These are phyloP conservation scores for Polydrusus cervinus DNA, from an alignment of 2,888 invertebrate species.

Conservation along the genomic window DNA sequence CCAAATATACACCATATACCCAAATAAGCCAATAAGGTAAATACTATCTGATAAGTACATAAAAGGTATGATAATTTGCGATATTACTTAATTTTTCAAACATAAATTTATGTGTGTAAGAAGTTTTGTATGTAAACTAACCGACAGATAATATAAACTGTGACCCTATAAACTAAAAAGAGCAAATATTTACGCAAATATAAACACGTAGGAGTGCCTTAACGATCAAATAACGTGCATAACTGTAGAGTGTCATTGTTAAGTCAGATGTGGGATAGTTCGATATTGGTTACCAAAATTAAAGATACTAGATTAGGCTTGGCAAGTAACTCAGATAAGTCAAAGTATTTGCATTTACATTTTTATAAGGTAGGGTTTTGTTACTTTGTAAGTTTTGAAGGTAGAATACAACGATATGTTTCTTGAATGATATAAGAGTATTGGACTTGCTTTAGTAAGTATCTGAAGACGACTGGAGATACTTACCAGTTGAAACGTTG, in stretches of 20 bases:
- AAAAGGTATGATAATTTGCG: neutral
- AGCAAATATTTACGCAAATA: constrained; percentile 20
- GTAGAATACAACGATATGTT: no score
- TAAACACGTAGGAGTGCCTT: neutral
- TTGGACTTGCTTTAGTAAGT: no score
- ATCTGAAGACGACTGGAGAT: no score
- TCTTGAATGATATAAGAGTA: no score
- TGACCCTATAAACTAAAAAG: constrained; percentile 18
- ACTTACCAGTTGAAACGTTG: no score
- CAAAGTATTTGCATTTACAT: no score
- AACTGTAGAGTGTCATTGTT: constrained; percentile 2
- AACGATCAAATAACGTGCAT: neutral
- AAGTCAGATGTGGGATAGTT: constrained; percentile 3
- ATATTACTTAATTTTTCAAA: neutral
- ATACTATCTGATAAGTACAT: neutral
- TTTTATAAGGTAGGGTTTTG: no score
- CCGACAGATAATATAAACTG: constrained; percentile 9
- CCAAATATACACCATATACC: neutral
- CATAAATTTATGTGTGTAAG: neutral
- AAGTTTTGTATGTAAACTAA: constrained; percentile 8
- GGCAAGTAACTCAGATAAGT: neutral
- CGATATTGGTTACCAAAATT: neutral
- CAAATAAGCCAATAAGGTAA: neutral
- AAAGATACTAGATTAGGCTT: neutral
- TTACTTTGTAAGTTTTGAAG: no score